Evolutionary conservation across 2,797 vertebrate genomes (phyloP).

Genomic region (Petrocephalus schoutedeni): DNA sequence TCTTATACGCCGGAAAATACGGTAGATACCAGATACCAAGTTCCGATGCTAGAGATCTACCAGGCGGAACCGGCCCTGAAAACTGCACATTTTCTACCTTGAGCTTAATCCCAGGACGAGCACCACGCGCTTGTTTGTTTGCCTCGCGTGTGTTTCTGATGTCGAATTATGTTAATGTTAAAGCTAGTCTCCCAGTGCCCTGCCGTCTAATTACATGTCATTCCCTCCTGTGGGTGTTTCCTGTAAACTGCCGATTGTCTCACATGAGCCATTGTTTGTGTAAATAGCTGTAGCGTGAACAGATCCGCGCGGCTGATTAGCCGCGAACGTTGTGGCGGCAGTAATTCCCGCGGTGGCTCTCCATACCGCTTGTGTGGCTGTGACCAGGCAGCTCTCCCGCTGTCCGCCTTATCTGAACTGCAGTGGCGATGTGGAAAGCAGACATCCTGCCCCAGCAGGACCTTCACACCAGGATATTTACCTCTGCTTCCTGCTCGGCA

Average conservation of each 20-base stretch:
- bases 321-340: background rate
- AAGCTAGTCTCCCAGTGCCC: background rate
- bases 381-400: background rate
- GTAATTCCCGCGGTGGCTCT: background rate
- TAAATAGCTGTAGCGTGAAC: slow-evolving; percentile 58
- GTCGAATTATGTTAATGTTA: background rate
- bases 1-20: no score
- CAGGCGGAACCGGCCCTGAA: background rate
- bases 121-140: background rate
- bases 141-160: background rate
- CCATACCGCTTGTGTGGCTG: background rate
- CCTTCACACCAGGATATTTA: background rate
- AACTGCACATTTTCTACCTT: background rate
- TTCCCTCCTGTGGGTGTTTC: slow-evolving; percentile 26
- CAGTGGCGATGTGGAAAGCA: background rate
- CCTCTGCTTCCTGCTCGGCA: background rate
- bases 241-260: slow-evolving; percentile 18
- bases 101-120: background rate
- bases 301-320: background rate
- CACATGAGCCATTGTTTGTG: slow-evolving; percentile 66
- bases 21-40: background rate
- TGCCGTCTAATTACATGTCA: slow-evolving; percentile 8
- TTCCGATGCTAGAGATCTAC: background rate
- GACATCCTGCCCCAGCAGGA: background rate
- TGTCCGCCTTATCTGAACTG: background rate